Conservation (phyloP, 1,140 invertebrate genomes). For the Drosophila kanapiae region DNA sequence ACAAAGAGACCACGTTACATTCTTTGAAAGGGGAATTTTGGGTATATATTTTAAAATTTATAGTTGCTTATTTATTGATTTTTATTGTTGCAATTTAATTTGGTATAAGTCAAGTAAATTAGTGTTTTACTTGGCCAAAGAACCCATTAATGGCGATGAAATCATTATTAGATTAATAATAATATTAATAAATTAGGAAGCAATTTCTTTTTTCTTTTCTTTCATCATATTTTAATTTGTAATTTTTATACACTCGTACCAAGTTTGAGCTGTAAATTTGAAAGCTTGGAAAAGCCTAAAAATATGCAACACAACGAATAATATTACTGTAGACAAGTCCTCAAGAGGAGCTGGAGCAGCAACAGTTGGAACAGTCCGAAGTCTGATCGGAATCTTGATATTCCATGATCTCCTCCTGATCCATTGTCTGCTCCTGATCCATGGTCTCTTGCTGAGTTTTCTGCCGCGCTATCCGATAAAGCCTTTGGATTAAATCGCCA, state of each 20-base stretch:
- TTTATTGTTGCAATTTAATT: too few species aligned
- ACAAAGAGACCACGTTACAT: background rate
- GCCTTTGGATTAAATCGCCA: constrained; percentile 13
- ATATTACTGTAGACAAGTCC: constrained; percentile 12
- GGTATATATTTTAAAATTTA: background rate
- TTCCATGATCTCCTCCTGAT: background rate
- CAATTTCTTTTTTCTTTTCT: background rate
- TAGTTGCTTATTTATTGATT: background rate
- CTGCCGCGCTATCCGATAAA: constrained; percentile 13
- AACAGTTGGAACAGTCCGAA: background rate
- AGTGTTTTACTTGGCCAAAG: background rate
- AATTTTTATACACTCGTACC: constrained; percentile 6
- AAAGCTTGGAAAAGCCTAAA: constrained; percentile 16
- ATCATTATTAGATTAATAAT: background rate
- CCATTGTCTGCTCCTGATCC: background rate
- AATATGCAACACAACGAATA: constrained; percentile 18
- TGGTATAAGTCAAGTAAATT: too few species aligned
- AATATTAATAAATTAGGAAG: background rate
- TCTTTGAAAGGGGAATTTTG: background rate
- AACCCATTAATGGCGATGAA: too few species aligned
- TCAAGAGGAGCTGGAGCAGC: constrained; percentile 25
- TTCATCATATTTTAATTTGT: background rate
- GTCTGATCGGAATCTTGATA: constrained; percentile 1
- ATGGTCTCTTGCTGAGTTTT: constrained; percentile 3
- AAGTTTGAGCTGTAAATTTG: constrained; percentile 2